These are phyloP conservation scores for Apaloderma vittatum DNA, from an alignment of 2,113 vertebrate genomes.

Conservation along the genomic window DNA sequence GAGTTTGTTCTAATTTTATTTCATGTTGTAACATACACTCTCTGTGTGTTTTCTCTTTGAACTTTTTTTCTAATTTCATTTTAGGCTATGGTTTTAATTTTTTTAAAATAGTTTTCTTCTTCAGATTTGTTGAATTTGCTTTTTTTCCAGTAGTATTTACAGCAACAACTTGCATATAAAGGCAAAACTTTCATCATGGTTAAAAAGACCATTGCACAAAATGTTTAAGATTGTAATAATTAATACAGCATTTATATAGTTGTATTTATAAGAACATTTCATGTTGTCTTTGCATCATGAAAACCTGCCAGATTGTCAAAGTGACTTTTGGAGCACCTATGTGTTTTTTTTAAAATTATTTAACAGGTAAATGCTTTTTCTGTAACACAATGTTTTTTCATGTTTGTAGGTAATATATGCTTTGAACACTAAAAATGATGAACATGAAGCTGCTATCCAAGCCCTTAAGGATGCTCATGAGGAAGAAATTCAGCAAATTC, in stretches of 20 bases:
- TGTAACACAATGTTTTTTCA: neutral
- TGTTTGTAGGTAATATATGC: constrained; percentile 95
- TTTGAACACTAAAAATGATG: constrained; percentile 98
- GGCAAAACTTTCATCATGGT: neutral
- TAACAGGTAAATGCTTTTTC: neutral
- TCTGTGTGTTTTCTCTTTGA: neutral
- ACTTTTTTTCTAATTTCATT: neutral
- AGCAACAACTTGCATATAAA: neutral
- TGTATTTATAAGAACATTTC: neutral
- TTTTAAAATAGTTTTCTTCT: neutral
- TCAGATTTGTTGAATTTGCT: neutral
- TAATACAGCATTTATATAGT: neutral
- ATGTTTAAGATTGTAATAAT: neutral
- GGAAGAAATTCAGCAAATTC: constrained; percentile 98
- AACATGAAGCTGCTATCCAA: constrained; percentile 95
- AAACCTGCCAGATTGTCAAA: neutral
- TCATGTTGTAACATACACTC: neutral
- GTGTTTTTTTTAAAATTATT: neutral
- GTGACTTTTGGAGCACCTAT: neutral
- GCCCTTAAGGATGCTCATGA: constrained; percentile 99
- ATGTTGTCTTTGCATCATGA: neutral
- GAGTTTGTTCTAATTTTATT: neutral
- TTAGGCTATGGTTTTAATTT: neutral
- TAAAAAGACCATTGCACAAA: neutral
- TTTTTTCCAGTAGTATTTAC: neutral